Percentiles rank a stretch among this genome's conserved stretches.
phyloP scores from a whole-genome alignment of 2,113 vertebrate genomes.

The Rhabdomys dilectus region DNA sequence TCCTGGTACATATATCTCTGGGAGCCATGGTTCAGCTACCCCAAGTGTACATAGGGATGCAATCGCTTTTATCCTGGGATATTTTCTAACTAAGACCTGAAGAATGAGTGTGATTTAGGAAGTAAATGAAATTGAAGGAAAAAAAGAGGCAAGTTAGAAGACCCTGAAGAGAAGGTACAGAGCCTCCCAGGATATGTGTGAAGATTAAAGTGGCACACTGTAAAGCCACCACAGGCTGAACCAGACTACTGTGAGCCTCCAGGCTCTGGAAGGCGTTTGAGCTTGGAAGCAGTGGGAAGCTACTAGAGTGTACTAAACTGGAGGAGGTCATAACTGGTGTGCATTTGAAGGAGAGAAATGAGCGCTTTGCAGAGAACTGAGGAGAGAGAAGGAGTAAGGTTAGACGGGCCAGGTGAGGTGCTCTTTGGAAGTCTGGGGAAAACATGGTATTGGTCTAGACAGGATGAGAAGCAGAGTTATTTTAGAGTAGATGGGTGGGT shows the following conservation, averaged over 20 bases:
- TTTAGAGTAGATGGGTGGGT: background rate
- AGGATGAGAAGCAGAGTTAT: background rate
- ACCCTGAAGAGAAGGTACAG: background rate
- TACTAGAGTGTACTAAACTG: background rate
- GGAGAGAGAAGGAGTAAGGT: background rate
- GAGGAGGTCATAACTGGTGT: background rate
- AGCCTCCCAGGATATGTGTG: background rate
- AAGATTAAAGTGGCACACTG: background rate
- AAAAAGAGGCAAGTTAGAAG: background rate
- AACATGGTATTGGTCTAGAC: background rate
- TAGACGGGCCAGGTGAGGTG: background rate
- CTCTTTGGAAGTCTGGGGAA: background rate
- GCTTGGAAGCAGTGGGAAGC: background rate
- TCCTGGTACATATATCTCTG: background rate
- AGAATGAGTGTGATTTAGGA: background rate
- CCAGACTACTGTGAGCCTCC: background rate
- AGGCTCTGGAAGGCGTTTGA: background rate
- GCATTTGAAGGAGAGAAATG: background rate
- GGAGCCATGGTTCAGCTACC: background rate
- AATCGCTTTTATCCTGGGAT: background rate
- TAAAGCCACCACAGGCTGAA: background rate
- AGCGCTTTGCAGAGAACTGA: background rate
- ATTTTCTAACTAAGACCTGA: background rate
- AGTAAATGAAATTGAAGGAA: background rate
- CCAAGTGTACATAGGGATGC: background rate